Evolutionary conservation across 2,113 vertebrate genomes (phyloP), one percentile per base, ranked within the genome.

Genomic region (Tichodroma muraria): DNA sequence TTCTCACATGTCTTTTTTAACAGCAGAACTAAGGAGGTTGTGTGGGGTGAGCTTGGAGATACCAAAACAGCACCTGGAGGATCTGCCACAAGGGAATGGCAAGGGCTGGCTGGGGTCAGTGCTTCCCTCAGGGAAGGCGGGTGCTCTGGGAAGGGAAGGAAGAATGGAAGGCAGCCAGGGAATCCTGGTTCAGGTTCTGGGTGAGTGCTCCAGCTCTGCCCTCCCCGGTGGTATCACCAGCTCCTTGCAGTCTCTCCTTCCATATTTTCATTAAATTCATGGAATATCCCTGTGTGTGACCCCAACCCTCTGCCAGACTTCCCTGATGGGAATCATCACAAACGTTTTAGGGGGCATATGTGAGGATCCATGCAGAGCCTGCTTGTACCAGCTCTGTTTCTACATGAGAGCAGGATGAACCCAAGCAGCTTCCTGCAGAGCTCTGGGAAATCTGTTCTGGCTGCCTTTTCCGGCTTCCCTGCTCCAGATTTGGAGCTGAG

Each of bases 161-260:
- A 38, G 54, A 20, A 15, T 20, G 31, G 40, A 63, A 52, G 10
- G 25, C 47, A 38, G 6, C 27, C 4, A 11, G 49, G 49, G 25
- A 84, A 49, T 65, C 38, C 18, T 27, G 30, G 30, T 56, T 40
- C 42, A 31, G 18, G 11, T 65, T 53, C 65, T 53, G 33, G 12
- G 22, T 28, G 66, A 47, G 20, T 37, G 59, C 42, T 16, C 8
- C 31, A 57, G 7, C 49, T 45, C 45, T 73, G 38, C 18, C 57
- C 30, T 70, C 45, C 31, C 15, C 0, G 0, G 15, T 10, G 30
- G 18, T 30, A 24, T 38, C 19, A 2, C 19, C n/a, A 77, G 25
- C 40, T 78, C 65, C 30, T 57, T 33, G 38, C 38, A 73, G 38
- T 52, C 33, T 72, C 35, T 72, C 37, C 2, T 37, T 86, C 28